A percentile compares a stretch with the other conserved stretches of the same genome.
phyloP scores from a whole-genome alignment of 1,140 invertebrate species.

The Hydropsyche tenuis region DNA sequence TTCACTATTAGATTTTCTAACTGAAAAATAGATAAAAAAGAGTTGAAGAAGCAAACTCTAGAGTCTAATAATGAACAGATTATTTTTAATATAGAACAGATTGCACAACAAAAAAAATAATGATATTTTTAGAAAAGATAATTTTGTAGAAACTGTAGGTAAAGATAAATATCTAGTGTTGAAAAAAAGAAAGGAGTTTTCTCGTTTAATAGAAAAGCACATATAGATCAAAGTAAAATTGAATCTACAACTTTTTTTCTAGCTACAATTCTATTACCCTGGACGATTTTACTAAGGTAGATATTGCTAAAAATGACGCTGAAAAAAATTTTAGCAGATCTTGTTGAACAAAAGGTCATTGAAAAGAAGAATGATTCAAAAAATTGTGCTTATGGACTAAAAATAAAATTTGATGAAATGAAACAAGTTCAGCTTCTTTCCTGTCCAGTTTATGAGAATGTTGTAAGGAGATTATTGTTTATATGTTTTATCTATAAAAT shows the following conservation, averaged over 20 bases:
- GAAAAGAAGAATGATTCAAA: not conserved
- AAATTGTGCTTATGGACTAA: slow-evolving; percentile 1
- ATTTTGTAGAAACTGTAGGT: not conserved
- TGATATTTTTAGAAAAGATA: not conserved
- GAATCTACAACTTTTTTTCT: not conserved
- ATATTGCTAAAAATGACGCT: not conserved
- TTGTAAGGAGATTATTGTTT: not conserved
- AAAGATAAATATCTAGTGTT: not conserved
- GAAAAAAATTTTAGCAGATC: not conserved
- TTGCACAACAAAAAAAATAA: not conserved
- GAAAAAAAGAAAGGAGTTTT: not conserved
- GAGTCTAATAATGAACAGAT: not conserved
- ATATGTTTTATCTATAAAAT: slow-evolving; percentile 1
- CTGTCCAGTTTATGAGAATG: not conserved
- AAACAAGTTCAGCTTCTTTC: not conserved
- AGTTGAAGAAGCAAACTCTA: not conserved
- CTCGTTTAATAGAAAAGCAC: not conserved
- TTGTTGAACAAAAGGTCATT: not conserved
- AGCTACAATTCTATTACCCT: not conserved
- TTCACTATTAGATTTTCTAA: not conserved
- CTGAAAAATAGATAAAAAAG: not conserved
- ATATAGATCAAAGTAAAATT: not conserved
- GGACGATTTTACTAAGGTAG: not conserved
- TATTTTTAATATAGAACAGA: not conserved
- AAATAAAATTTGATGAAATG: not conserved